Evolutionary conservation across 2,888 invertebrate genomes (phyloP).

Genomic region (Arrhopalites spinosus): DNA sequence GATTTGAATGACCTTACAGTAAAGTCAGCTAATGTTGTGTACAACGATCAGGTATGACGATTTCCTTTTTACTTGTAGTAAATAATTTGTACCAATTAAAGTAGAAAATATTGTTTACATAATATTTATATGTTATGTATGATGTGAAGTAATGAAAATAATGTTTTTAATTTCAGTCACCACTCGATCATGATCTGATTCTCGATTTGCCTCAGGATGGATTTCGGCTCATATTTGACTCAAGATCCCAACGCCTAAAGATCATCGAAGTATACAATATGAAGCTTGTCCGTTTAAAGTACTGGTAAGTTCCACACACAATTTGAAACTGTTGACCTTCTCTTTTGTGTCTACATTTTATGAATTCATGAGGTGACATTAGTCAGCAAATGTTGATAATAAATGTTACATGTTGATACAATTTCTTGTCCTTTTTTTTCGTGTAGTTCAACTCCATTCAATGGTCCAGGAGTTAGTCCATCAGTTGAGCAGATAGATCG

Average conservation of each 20-base stretch:
- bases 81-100: neutral
- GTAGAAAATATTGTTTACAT: neutral
- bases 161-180: conserved; percentile 70
- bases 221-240: conserved; percentile 94
- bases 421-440: too few species aligned
- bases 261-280: conserved; percentile 96
- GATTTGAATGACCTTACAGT: conserved; percentile 62
- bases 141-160: conserved; percentile 1
- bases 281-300: conserved; percentile 94
- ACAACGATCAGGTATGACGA: conserved; percentile 83
- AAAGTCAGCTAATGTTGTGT: conserved; percentile 93
- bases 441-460: conserved; percentile 78
- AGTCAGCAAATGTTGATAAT: too few species aligned
- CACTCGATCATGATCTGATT: conserved; percentile 91
- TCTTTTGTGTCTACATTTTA: too few species aligned
- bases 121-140: neutral
- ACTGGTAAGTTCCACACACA: conserved; percentile 72
- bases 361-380: too few species aligned
- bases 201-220: conserved; percentile 97
- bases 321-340: too few species aligned
- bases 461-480: conserved; percentile 91
- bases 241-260: conserved; percentile 89
- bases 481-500: conserved; percentile 98
- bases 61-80: neutral
- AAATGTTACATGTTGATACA: too few species aligned